Conservation (phyloP, 2,888 invertebrate genomes). For the Orthonevra nobilis region DNA sequence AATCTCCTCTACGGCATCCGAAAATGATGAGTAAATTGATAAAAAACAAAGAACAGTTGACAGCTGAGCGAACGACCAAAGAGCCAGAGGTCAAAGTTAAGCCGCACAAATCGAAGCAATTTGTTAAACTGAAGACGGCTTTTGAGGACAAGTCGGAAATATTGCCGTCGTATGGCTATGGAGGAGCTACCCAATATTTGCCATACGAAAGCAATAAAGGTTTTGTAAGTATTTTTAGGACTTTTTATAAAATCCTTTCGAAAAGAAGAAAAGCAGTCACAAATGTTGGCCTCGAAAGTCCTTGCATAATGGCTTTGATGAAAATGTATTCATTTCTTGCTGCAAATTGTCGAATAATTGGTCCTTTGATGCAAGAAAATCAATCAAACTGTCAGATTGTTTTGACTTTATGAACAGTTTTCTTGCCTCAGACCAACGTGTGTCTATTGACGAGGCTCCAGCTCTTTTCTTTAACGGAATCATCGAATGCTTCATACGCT, state of each 20-base stretch:
- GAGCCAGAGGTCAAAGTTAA: slow-evolving; percentile 29
- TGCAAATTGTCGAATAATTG: too few species aligned
- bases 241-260: background rate
- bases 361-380: too few species aligned
- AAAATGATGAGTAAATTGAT: slow-evolving; percentile 79
- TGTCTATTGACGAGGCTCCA: too few species aligned
- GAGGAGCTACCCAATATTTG: slow-evolving; percentile 39
- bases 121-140: slow-evolving; percentile 5
- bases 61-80: slow-evolving; percentile 50
- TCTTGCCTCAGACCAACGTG: too few species aligned
- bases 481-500: too few species aligned
- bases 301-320: too few species aligned
- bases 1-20: slow-evolving; percentile 78
- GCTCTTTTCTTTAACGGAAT: too few species aligned
- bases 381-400: too few species aligned
- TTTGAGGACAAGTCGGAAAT: slow-evolving; percentile 33
- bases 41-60: slow-evolving; percentile 75
- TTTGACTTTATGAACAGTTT: too few species aligned
- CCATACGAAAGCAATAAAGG: slow-evolving; percentile 63
- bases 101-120: slow-evolving; percentile 15
- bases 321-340: too few species aligned
- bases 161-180: slow-evolving; percentile 12
- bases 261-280: too few species aligned
- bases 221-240: slow-evolving; percentile 68
- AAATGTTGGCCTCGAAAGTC: too few species aligned